Evolutionary conservation across 2,888 invertebrate genomes (phyloP).

Genomic region (Ceramica pisi): DNA sequence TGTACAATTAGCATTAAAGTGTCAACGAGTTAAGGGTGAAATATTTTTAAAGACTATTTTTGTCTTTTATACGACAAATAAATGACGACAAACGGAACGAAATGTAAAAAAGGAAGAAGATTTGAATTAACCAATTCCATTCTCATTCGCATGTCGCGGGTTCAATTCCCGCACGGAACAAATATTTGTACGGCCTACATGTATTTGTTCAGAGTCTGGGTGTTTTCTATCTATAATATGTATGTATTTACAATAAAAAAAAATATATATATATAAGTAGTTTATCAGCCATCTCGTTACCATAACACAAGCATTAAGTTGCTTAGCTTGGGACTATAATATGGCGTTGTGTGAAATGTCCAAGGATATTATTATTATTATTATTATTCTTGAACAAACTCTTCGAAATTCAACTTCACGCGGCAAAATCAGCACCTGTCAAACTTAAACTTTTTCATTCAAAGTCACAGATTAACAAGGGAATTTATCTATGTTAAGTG

Average conservation of each 20-base stretch:
- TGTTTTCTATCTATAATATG: too few relatives aligned
- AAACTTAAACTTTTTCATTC: constrained; percentile 38
- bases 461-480: constrained; percentile 48
- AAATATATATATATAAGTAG: too few relatives aligned
- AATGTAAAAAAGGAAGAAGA: not conserved
- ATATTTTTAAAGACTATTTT: constrained; percentile 1
- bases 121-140: not conserved
- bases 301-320: too few relatives aligned
- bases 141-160: too few relatives aligned
- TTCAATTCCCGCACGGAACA: too few relatives aligned
- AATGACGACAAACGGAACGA: not conserved
- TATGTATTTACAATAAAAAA: too few relatives aligned
- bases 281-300: too few relatives aligned
- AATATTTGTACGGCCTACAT: too few relatives aligned
- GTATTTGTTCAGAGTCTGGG: too few relatives aligned
- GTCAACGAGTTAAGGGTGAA: not conserved
- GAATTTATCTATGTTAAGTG: constrained; percentile 55
- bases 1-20: not conserved
- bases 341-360: too few relatives aligned
- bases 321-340: too few relatives aligned
- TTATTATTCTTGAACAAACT: not conserved
- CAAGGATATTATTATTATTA: too few relatives aligned
- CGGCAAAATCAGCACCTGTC: constrained; percentile 51
- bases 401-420: constrained; percentile 13
- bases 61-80: not conserved